Percentiles rank a stretch among this genome's conserved stretches.
Evolutionary conservation across 2,888 invertebrate species (phyloP).

Genomic region (Agrochola lota): DNA sequence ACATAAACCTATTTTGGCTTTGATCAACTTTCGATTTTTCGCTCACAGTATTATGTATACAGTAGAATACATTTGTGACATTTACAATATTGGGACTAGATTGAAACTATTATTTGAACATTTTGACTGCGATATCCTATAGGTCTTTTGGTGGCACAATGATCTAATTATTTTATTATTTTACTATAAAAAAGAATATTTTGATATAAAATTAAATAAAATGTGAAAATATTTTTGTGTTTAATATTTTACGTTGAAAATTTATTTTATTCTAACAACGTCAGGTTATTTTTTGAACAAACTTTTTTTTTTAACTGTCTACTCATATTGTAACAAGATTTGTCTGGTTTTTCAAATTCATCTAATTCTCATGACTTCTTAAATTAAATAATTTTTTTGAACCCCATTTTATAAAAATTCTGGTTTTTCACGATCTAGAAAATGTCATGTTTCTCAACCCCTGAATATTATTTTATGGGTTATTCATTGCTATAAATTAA

Average conservation of each 20-base stretch:
- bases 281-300: not conserved
- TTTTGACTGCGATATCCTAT: not conserved
- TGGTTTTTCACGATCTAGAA: not conserved
- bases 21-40: not conserved
- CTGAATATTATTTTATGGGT: not conserved
- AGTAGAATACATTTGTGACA: not conserved
- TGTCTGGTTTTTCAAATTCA: not conserved
- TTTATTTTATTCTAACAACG: not conserved
- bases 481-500: not conserved
- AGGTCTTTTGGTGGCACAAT: not conserved
- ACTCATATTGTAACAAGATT: too few species aligned
- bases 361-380: not conserved
- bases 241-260: not conserved
- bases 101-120: not conserved
- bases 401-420: not conserved
- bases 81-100: not conserved
- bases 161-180: not conserved
- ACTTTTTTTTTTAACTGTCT: not conserved
- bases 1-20: not conserved
- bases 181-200: not conserved
- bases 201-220: not conserved
- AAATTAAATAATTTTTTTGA: not conserved
- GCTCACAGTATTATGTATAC: not conserved
- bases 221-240: not conserved
- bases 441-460: not conserved